Evolutionary conservation across 2,797 vertebrate species (phyloP), one percentile per base, ranked within the genome.

Genomic region (Anguilla marmorata): DNA sequence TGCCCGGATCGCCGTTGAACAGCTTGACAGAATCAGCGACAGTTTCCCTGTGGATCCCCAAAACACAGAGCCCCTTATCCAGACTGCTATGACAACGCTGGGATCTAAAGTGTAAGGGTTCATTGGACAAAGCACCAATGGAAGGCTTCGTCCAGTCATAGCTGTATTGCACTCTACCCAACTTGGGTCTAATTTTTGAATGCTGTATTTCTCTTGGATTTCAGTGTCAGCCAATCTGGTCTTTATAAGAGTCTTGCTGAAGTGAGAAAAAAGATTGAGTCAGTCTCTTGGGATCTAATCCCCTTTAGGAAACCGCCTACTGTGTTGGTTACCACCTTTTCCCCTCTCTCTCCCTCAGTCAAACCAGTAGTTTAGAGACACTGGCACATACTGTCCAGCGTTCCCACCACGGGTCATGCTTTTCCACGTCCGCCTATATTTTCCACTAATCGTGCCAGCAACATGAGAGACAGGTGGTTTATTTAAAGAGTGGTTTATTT

Each of bases 21-120:
- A 98, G 90, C 94, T 99, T 0, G 98, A 99, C 93, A 97, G 96
- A 93, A 99, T 99, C 87, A 96, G 97, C 6, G 98, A 99, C 90
- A 98, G 96, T 85, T 97, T 98, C 90, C 96, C 96, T 0, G 98
- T 96, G 3, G 97, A 99, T 94, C 94, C 94, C 12, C 95, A 94
- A 85, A 97, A 98, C 92, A 96, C 82, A 6, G 98, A 99, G 66
- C 97, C 98, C 0, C 97, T 99, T 86, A 94, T 99, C 93, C 98
- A 99, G 95, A 99, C 99, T 0, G 99, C 99, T 74, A 99, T 99
- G 96, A 99, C 99, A 83, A 99, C 99, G 0, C 94, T 99, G 27
- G 98, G 99, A 84, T 99, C 99, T 88, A 99, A 99, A 97, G 97
- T 99, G 99, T 99, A 93, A 94, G 97, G 2, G 95, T 30, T 19